Percentiles rank a stretch among this genome's conserved stretches.
Evolutionary conservation across 2,797 vertebrate genomes (phyloP).

Genomic region (Microhierax caerulescens): DNA sequence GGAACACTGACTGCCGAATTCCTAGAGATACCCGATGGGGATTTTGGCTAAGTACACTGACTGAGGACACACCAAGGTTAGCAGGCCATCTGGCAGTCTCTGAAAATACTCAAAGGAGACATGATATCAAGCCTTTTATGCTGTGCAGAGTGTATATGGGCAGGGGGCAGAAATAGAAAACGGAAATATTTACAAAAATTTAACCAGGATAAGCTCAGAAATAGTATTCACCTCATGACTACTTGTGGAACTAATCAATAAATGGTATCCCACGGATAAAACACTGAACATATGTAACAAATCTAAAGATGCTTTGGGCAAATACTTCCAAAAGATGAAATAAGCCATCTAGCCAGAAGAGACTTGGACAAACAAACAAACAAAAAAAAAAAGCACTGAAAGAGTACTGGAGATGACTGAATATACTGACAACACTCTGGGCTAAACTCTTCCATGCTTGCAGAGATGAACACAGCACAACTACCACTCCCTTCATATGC

Average conservation of each 20-base stretch:
- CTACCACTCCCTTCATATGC: not conserved
- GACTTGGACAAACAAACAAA: not conserved
- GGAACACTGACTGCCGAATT: not conserved
- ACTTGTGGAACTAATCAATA: not conserved
- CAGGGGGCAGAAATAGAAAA: fast-evolving
- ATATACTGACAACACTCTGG: not conserved
- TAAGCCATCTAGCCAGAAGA: not conserved
- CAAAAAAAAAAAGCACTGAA: not conserved
- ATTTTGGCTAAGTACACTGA: not conserved
- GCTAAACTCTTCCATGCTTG: not conserved
- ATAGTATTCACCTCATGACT: not conserved
- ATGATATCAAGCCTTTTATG: not conserved
- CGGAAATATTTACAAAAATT: not conserved
- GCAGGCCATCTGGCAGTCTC: not conserved
- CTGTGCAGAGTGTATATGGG: not conserved
- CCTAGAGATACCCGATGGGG: not conserved
- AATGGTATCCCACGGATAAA: not conserved
- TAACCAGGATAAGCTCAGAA: not conserved
- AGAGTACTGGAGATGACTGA: not conserved
- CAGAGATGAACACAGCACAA: not conserved
- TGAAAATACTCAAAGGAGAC: not conserved
- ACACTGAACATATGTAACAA: fast-evolving
- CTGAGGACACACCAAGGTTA: not conserved
- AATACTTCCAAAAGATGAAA: not conserved
- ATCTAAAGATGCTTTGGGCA: not conserved